Base-by-base conservation (phyloP, 2,797 vertebrate species). In the Brachyrhaphis roseni region DNA sequence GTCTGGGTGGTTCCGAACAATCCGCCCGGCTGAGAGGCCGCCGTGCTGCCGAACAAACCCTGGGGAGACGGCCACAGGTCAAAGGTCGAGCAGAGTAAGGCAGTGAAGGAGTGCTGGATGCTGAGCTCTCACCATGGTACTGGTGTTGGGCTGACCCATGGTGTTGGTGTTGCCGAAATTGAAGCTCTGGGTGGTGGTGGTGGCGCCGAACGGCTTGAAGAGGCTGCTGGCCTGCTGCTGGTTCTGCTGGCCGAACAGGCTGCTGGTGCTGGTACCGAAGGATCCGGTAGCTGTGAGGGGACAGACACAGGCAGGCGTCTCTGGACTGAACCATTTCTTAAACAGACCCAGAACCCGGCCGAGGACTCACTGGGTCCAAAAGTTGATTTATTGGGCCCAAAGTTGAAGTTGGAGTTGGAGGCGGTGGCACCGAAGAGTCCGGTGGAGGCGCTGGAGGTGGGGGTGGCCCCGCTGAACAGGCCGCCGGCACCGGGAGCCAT, bases 21-120 rank as follows among this genome's bases (percentile, higher is more conserved):
- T 51, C 97, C 91, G 46, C 95, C 95, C 0, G 98, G 79, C 77
- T 97, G 98, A 0, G 98, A 93, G 1, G 97, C 92, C 1, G 97
- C 97, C 0, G 97, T 96, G 84, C 95, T 97, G 39, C 98, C 98
- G 83, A 99, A 99, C 78, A 99, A 91, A 81, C 98, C 97, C 98
- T 99, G 89, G 2, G 74, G 11, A 26, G 36, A 74, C 36, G 11
- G 2, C 15, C 6, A 15, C 13, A 31, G 28, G n/a, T 59, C n/a
- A 59, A 13, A 59, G 49, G 49, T 53, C 1, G 20, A 53, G 23
- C 23, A 26, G 49, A 26, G 49, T 26, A 23, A 53, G 8, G 20
- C 20, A 53, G 49, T 53, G 49, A 53, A 53, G 49, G 49, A 2
- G 20, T 26, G 20, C 20, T 53, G 49, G 49, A 26, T 5, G 8